Conservation (phyloP, 2,113 vertebrate species). For the Coreoperca whiteheadi region DNA sequence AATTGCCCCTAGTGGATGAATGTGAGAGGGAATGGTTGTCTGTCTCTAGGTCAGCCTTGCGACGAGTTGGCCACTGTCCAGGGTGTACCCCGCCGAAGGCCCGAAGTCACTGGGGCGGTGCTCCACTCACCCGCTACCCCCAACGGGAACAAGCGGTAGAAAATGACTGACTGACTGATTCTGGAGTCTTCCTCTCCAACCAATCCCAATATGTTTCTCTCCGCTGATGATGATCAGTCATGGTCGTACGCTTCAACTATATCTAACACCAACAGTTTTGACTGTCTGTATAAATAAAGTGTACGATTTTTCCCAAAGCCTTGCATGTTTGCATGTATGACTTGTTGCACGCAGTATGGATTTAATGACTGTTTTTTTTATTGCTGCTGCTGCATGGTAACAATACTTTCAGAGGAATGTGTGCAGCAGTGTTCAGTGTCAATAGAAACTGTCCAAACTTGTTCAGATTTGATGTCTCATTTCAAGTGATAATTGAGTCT, state of each 20-base stretch:
- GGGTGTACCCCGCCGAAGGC: too few species aligned
- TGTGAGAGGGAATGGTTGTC: too few species aligned
- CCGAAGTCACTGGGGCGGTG: too few species aligned
- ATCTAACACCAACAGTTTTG: too few species aligned
- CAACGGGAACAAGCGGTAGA: too few species aligned
- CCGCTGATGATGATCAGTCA: not conserved
- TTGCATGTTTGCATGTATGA: not conserved
- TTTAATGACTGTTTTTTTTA: not conserved
- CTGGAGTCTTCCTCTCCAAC: not conserved
- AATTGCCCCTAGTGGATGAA: too few species aligned
- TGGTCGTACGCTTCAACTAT: too few species aligned
- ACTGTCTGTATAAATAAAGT: not conserved
- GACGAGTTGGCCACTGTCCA: too few species aligned
- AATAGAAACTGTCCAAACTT: constrained; percentile 63
- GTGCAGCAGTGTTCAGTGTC: not conserved
- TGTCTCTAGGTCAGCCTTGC: too few species aligned
- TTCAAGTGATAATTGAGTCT: not conserved
- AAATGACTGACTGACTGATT: too few species aligned
- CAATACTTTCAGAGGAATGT: constrained; percentile 54
- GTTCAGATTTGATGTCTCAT: constrained; percentile 36
- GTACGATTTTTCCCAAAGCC: not conserved
- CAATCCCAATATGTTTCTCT: not conserved
- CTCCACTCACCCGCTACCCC: too few species aligned
- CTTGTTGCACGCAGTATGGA: not conserved
- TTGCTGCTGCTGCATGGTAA: not conserved